A percentile compares a stretch with the other conserved stretches of the same genome.
These are phyloP conservation scores for Charina bottae DNA, from an alignment of 2,113 vertebrate genomes.

Conservation along the genomic window DNA sequence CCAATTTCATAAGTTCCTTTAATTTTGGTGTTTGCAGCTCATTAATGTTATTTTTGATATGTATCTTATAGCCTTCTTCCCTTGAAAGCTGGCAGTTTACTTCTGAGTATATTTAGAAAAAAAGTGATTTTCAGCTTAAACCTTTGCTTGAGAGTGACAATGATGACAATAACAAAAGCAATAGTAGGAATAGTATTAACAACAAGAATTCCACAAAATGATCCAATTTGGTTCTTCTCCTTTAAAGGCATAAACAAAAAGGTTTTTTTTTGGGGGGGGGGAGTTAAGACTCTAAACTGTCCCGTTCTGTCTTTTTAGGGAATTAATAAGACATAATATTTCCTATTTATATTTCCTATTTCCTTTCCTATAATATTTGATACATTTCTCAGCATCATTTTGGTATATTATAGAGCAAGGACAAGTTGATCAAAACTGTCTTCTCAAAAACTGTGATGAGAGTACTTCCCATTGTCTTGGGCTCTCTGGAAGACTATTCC, in stretches of 20 bases:
- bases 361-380: background rate
- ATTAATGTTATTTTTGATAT: constrained; percentile 86
- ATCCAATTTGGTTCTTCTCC: background rate
- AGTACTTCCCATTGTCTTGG: background rate
- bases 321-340: no score
- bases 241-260: background rate
- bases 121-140: constrained; percentile 53
- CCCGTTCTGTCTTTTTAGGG: background rate
- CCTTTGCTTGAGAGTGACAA: background rate
- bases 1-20: constrained; percentile 84
- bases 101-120: constrained; percentile 65
- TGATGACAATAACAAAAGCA: background rate
- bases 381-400: background rate
- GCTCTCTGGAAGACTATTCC: background rate
- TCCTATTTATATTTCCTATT: no score
- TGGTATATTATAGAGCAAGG: background rate
- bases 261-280: background rate
- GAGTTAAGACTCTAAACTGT: background rate
- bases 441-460: background rate
- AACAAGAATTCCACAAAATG: background rate
- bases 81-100: constrained; percentile 61
- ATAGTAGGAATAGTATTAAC: background rate
- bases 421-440: background rate
- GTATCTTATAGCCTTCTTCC: constrained; percentile 74
- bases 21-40: constrained; percentile 84